Percentiles rank a stretch among this genome's conserved stretches.
phyloP scores from a whole-genome alignment of 2,797 vertebrate species.

The Acrossocheilus fasciatus region DNA sequence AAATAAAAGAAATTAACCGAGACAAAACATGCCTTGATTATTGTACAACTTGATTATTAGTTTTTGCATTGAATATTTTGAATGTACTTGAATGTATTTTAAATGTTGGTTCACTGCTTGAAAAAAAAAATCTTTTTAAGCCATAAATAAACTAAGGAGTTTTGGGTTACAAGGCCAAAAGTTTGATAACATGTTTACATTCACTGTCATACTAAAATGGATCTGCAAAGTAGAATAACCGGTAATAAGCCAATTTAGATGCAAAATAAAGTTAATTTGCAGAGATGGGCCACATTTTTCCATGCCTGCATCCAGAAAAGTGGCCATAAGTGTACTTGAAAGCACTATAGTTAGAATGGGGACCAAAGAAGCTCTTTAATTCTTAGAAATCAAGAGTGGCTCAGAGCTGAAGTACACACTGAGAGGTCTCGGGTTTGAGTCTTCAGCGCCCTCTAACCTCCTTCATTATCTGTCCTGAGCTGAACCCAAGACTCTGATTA shows the following conservation, averaged over 20 bases:
- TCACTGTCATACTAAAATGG: not conserved
- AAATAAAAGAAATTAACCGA: not conserved
- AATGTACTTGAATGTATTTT: not conserved
- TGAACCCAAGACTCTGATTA: not conserved
- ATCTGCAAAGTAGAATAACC: not conserved
- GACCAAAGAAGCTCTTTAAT: not conserved
- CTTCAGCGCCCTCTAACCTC: slow-evolving; percentile 31
- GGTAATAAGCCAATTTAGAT: not conserved
- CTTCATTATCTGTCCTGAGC: slow-evolving; percentile 3
- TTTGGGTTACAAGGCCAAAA: not conserved
- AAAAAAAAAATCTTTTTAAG: not conserved
- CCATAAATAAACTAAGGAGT: not conserved
- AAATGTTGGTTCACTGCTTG: not conserved
- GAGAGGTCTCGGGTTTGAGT: slow-evolving; percentile 1
- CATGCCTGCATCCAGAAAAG: not conserved
- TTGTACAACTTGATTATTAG: not conserved
- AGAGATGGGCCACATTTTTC: not conserved
- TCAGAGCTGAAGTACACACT: slow-evolving; percentile 1
- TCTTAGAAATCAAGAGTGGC: slow-evolving; percentile 14
- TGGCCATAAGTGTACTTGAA: not conserved
- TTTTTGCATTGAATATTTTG: not conserved
- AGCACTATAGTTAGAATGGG: not conserved
- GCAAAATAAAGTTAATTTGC: not conserved
- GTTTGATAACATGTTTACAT: not conserved
- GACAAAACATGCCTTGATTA: not conserved